Conservation (phyloP, 2,797 vertebrate species). For the Philypnodon macrostomus region DNA sequence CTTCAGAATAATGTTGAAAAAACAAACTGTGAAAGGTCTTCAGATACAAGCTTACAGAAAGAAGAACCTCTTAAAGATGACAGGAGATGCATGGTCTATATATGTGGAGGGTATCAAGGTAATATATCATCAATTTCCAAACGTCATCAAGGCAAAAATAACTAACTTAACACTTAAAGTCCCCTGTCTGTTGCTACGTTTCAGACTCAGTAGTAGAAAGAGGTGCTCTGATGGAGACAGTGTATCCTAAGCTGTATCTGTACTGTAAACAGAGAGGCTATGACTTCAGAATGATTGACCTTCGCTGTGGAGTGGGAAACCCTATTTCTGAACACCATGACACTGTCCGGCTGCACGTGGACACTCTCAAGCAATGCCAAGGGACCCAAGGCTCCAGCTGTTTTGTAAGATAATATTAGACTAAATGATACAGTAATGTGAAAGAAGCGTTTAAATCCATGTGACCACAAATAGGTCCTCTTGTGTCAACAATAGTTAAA, state of each 20-base stretch:
- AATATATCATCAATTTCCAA: too few species aligned
- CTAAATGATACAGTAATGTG: too few species aligned
- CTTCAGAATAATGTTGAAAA: not conserved
- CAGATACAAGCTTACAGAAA: not conserved
- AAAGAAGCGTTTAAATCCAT: too few species aligned
- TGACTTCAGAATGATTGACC: constrained; percentile 68
- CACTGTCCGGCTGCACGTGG: constrained; percentile 48
- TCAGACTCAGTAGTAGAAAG: constrained; percentile 68
- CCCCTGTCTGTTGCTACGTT: not conserved
- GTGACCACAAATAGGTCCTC: too few species aligned
- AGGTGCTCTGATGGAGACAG: constrained; percentile 60
- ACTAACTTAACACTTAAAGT: too few species aligned
- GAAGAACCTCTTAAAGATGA: constrained; percentile 31
- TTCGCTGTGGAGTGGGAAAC: constrained; percentile 56
- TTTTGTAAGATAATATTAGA: constrained; percentile 42
- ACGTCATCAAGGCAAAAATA: too few species aligned
- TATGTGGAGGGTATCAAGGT: constrained; percentile 75
- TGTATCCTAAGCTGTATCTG: constrained; percentile 59
- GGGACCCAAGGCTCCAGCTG: constrained; percentile 52
- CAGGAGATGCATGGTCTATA: constrained; percentile 68
- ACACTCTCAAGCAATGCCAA: constrained; percentile 59
- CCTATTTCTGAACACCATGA: constrained; percentile 52
- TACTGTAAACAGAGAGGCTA: constrained; percentile 67
- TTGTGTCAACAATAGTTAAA: too few species aligned
- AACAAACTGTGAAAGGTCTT: not conserved